phyloP scores from a whole-genome alignment of 2,113 vertebrate species.

The Thalassarche chlororhynchos region DNA sequence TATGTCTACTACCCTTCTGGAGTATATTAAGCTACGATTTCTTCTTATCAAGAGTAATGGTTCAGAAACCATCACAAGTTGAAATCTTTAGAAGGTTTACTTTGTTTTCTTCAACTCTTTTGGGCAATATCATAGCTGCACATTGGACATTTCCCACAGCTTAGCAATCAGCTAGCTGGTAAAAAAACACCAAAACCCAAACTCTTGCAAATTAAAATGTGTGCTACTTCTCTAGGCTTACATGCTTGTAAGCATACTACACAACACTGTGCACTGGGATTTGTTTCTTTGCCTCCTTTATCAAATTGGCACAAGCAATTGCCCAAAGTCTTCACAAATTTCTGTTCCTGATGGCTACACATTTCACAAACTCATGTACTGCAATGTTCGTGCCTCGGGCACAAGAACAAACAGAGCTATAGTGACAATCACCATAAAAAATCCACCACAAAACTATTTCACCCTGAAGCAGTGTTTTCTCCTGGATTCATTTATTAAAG shows the following conservation, averaged over 20 bases:
- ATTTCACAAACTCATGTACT: neutral
- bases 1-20: neutral
- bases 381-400: neutral
- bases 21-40: neutral
- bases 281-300: constrained; percentile 46
- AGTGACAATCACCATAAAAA: constrained; percentile 68
- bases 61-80: neutral
- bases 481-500: constrained; percentile 74
- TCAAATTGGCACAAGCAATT: constrained; percentile 48
- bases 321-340: constrained; percentile 11
- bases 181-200: constrained; percentile 12
- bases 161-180: constrained; percentile 74
- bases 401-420: constrained; percentile 44
- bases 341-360: constrained; percentile 7
- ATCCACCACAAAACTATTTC: constrained; percentile 38
- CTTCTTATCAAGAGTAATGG: neutral
- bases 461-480: constrained; percentile 73
- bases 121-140: constrained; percentile 77
- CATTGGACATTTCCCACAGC: constrained; percentile 74
- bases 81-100: neutral
- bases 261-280: constrained; percentile 4
- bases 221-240: constrained; percentile 15
- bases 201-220: constrained; percentile 57
- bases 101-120: constrained; percentile 48
- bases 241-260: constrained; percentile 32